Base-by-base conservation (phyloP, 2,113 vertebrate genomes). In the Coryphaenoides rupestris region DNA sequence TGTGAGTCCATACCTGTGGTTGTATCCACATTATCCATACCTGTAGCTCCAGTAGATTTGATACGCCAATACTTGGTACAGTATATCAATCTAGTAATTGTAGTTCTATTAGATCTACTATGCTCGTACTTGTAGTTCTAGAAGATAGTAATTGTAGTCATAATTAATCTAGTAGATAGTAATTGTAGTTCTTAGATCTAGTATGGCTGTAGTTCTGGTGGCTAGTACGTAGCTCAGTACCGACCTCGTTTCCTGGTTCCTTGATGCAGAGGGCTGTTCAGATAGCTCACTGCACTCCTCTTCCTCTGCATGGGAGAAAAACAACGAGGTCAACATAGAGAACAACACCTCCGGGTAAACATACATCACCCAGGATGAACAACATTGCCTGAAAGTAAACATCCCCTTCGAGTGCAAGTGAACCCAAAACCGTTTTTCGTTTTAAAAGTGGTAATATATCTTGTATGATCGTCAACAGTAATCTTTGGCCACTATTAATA, bases 241-340 rank as follows among this genome's bases (percentile, higher is more conserved):
- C 86, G 86, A 99, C 96, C 96, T 98, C 96, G 92, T 92, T 98
- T 99, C 79, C 95, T 92, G 75, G 96, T 97, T 72, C 95, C 95
- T 6, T 95, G 96, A 89, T 98, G 95, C 87, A 96, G 88, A 77
- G 95, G 98, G 85, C 94, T 97, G 89, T 99, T 99, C 91, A 99
- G 90, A 87, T 99, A 99, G 4, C 96, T 98, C 86, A 99, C 95
- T 4, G 96, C 92, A 49, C 92, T 98, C 90, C 98, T 99, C 90
- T 99, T 99, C 79, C 97, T 95, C 97, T 99, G 91, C 59, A 87
- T 17, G 15, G 15, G 2, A 45, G 2, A 46, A 69, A 24, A 63
- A 26, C 19, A 66, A 21, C 45, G 2, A 40, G 33, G 9, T 40
- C 2, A 9, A 9, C 33, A 40, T n/a, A n/a, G n/a, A 40, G 9